These are phyloP conservation scores for Tachysurus vachellii DNA, from an alignment of 2,113 vertebrate genomes.

Conservation along the genomic window DNA sequence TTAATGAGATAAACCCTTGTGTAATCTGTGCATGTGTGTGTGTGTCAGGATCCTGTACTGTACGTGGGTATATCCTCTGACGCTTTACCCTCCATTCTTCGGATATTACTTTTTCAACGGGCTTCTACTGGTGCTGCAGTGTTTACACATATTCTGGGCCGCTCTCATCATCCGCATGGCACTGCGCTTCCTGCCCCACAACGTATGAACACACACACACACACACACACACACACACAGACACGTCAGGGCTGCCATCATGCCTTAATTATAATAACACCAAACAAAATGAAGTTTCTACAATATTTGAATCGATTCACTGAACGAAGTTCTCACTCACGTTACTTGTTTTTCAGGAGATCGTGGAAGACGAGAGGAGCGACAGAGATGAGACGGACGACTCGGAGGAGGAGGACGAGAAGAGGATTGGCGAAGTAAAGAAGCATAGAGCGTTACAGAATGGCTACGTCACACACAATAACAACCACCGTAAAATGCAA, in stretches of 20 bases:
- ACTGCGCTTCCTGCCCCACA: slow-evolving; percentile 88
- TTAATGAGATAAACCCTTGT: neutral
- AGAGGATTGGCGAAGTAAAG: slow-evolving; percentile 59
- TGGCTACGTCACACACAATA: slow-evolving; percentile 81
- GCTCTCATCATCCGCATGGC: slow-evolving; percentile 89
- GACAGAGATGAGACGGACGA: slow-evolving; percentile 91
- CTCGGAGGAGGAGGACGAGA: slow-evolving; percentile 81
- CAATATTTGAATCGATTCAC: neutral
- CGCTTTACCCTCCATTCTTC: slow-evolving; percentile 87
- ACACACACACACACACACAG: neutral
- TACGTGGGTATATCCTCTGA: slow-evolving; percentile 85
- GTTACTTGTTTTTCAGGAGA: slow-evolving; percentile 61
- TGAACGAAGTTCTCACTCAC: neutral
- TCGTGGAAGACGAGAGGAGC: slow-evolving; percentile 88
- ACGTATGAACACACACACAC: slow-evolving; percentile 71
- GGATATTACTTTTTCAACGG: slow-evolving; percentile 96
- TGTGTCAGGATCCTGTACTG: slow-evolving; percentile 87
- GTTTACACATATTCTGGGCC: slow-evolving; percentile 94
- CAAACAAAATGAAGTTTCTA: neutral
- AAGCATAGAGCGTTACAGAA: slow-evolving; percentile 83
- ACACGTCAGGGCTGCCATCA: neutral
- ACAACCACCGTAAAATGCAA: slow-evolving; percentile 83
- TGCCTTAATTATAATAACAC: neutral
- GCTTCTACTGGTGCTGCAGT: slow-evolving; percentile 85
- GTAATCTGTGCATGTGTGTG: neutral